Conservation (phyloP, 23 tunicate genomes). For the Oikopleura albicans region DNA sequence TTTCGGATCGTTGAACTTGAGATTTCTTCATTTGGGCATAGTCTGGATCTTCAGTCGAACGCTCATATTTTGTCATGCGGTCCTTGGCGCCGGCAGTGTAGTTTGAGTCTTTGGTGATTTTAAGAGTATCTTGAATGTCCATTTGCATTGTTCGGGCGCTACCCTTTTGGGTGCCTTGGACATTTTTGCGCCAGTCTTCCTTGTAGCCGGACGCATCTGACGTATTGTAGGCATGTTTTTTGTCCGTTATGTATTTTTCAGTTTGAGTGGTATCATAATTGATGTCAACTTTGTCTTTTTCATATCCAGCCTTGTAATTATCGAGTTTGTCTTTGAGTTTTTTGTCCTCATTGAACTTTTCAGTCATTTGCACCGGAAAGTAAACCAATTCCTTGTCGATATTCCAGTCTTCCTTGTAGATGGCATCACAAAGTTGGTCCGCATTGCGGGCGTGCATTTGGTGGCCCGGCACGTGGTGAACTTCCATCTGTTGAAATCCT, state of each 20-base stretch:
- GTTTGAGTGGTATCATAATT: neutral
- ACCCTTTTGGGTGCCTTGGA: neutral
- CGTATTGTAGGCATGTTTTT: neutral
- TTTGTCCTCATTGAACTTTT: neutral
- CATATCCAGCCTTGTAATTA: neutral
- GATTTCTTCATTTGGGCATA: neutral
- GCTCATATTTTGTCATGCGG: neutral
- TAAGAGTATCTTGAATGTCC: neutral
- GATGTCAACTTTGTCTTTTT: neutral
- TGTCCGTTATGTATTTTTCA: neutral
- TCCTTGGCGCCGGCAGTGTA: neutral
- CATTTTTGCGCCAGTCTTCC: neutral
- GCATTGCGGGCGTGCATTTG: slow-evolving; percentile 9
- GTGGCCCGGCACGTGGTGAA: neutral
- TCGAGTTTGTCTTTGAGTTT: neutral
- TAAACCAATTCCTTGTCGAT: slow-evolving; percentile 41
- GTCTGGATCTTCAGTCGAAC: neutral
- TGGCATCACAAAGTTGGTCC: slow-evolving; percentile 14
- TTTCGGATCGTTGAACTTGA: neutral
- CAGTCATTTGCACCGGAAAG: slow-evolving; percentile 66
- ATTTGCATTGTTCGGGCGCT: neutral
- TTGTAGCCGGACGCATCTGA: neutral
- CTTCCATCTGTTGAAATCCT: neutral
- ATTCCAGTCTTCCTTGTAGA: slow-evolving; percentile 76
- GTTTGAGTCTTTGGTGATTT: neutral